These are phyloP conservation scores for Nasonovia ribisnigri DNA, from an alignment of 2,888 invertebrate genomes.

Conservation along the genomic window DNA sequence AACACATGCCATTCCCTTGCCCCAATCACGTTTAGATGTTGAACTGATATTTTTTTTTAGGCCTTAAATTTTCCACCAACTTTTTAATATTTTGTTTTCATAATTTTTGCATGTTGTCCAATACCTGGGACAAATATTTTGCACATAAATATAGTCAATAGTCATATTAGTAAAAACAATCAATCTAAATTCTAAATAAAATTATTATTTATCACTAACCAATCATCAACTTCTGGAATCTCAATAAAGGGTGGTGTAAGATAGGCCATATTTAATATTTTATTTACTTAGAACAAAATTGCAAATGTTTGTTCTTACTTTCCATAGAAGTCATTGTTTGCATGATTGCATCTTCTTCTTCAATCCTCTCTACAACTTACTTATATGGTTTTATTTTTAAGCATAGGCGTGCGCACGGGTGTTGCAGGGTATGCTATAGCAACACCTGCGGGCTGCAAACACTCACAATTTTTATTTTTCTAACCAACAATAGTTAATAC, in stretches of 20 bases:
- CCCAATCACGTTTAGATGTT: slow-evolving; percentile 77
- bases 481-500: too few relatives aligned
- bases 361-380: too few relatives aligned
- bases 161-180: not conserved
- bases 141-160: not conserved
- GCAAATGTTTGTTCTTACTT: too few relatives aligned
- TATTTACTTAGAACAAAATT: too few relatives aligned
- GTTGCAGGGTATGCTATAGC: too few relatives aligned
- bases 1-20: slow-evolving; percentile 86
- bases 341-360: too few relatives aligned
- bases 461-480: too few relatives aligned
- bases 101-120: slow-evolving; percentile 84
- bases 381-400: too few relatives aligned
- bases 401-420: too few relatives aligned
- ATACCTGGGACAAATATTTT: slow-evolving; percentile 74
- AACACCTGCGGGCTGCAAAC: too few relatives aligned
- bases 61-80: slow-evolving; percentile 79
- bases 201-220: slow-evolving; percentile 70
- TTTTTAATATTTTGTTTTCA: slow-evolving; percentile 79
- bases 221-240: slow-evolving; percentile 78
- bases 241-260: slow-evolving; percentile 78
- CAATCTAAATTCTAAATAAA: not conserved
- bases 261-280: slow-evolving; percentile 75
- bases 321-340: too few relatives aligned
- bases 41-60: not conserved